These are phyloP conservation scores for Trematocara stigmaticum DNA, from an alignment of 2,113 vertebrate genomes.

Conservation along the genomic window DNA sequence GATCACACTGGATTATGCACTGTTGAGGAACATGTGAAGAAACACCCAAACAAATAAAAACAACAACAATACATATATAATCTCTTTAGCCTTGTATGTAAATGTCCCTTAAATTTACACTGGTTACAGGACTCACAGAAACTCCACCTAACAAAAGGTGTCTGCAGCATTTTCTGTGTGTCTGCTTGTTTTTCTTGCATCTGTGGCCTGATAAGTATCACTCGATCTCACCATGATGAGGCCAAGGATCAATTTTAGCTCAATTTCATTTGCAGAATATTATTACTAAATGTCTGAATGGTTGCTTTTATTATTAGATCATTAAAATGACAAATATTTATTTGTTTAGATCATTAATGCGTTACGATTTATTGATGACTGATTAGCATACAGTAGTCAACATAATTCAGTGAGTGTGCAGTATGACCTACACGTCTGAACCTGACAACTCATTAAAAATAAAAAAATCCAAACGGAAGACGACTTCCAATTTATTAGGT, in stretches of 20 bases:
- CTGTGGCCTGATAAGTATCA: background rate
- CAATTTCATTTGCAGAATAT: background rate
- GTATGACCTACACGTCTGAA: background rate
- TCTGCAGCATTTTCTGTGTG: slow-evolving; percentile 57
- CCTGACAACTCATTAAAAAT: background rate
- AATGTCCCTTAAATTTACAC: background rate
- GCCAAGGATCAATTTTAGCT: background rate
- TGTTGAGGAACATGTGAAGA: background rate
- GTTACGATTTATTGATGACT: background rate
- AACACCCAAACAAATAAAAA: background rate
- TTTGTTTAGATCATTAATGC: slow-evolving; percentile 6
- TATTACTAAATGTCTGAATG: background rate
- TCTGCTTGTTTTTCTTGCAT: background rate
- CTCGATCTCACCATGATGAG: background rate
- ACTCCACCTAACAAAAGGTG: slow-evolving; percentile 50
- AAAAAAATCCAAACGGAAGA: background rate
- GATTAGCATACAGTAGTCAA: background rate
- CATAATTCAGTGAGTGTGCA: background rate
- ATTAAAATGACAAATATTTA: slow-evolving; percentile 5
- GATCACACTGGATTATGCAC: background rate
- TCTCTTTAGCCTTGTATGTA: background rate
- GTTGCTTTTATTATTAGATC: background rate
- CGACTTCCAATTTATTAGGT: background rate
- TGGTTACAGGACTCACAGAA: slow-evolving; percentile 26
- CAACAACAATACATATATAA: background rate